Evolutionary conservation across 2,888 invertebrate species (phyloP).

Genomic region (Acleris sparsana): DNA sequence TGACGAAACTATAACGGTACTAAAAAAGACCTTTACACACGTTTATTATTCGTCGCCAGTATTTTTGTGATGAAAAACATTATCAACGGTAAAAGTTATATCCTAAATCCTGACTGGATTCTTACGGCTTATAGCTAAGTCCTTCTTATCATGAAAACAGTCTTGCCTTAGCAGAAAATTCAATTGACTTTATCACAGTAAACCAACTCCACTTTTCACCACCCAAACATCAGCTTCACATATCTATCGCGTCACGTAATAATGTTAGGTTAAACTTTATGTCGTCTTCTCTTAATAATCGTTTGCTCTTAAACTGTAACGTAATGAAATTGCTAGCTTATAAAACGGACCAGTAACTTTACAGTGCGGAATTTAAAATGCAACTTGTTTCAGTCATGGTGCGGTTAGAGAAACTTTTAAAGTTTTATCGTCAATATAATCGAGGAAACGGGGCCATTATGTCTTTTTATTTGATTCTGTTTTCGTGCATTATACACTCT

Average conservation of each 20-base stretch:
- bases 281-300: neutral
- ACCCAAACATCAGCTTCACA: neutral
- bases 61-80: too few species aligned
- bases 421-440: constrained; percentile 31
- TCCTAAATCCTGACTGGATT: too few species aligned
- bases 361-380: constrained; percentile 11
- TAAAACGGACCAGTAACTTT: constrained; percentile 12
- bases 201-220: neutral
- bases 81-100: too few species aligned
- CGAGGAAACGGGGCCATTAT: constrained; percentile 22
- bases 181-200: too few species aligned
- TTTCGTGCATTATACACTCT: constrained; percentile 20
- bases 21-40: too few species aligned
- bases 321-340: constrained; percentile 5
- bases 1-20: too few species aligned
- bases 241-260: neutral
- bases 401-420: constrained; percentile 21
- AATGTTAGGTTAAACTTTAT: neutral
- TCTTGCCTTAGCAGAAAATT: too few species aligned
- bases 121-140: too few species aligned
- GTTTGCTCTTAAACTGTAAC: neutral
- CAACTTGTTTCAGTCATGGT: constrained; percentile 22
- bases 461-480: constrained; percentile 26
- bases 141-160: too few species aligned
- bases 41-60: too few species aligned